Percentiles rank a stretch among this genome's conserved stretches.
phyloP scores from a whole-genome alignment of 1,140 invertebrate genomes.

The Leptoteleia sp. region DNA sequence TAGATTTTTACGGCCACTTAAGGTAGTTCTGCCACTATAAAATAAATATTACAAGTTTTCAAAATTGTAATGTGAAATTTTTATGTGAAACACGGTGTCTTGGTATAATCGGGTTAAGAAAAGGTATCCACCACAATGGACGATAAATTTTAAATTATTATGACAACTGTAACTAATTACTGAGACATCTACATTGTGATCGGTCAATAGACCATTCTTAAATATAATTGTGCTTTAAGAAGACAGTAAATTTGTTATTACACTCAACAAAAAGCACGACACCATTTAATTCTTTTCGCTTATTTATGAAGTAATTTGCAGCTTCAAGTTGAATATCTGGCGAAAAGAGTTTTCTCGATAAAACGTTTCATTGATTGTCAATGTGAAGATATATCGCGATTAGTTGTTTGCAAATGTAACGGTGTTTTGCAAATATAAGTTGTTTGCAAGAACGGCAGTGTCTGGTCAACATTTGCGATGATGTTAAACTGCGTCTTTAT shows the following conservation, averaged over 20 bases:
- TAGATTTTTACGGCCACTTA: slow-evolving; percentile 28
- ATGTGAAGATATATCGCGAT: too few species aligned
- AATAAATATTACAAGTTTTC: slow-evolving; percentile 13
- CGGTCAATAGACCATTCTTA: not conserved
- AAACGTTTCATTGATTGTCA: too few species aligned
- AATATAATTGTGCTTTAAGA: slow-evolving; percentile 11
- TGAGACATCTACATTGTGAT: slow-evolving; percentile 19
- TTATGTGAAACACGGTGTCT: slow-evolving; percentile 24
- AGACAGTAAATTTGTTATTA: not conserved
- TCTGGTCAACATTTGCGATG: too few species aligned
- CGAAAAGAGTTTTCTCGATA: too few species aligned
- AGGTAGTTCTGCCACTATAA: slow-evolving; percentile 26
- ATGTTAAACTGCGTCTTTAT: too few species aligned
- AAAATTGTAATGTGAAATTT: slow-evolving; percentile 30
- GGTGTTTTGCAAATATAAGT: too few species aligned
- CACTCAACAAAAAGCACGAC: too few species aligned
- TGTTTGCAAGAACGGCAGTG: too few species aligned
- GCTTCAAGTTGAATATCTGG: too few species aligned
- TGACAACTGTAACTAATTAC: too few species aligned
- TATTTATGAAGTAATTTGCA: not conserved
- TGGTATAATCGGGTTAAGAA: slow-evolving; percentile 3
- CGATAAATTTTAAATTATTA: slow-evolving; percentile 21
- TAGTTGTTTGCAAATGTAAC: too few species aligned
- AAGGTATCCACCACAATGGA: not conserved
- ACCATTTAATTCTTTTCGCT: not conserved